A percentile compares a stretch with the other conserved stretches of the same genome.
phyloP scores from a whole-genome alignment of 1,140 invertebrate genomes.

The Dendroctonus ponderosae region DNA sequence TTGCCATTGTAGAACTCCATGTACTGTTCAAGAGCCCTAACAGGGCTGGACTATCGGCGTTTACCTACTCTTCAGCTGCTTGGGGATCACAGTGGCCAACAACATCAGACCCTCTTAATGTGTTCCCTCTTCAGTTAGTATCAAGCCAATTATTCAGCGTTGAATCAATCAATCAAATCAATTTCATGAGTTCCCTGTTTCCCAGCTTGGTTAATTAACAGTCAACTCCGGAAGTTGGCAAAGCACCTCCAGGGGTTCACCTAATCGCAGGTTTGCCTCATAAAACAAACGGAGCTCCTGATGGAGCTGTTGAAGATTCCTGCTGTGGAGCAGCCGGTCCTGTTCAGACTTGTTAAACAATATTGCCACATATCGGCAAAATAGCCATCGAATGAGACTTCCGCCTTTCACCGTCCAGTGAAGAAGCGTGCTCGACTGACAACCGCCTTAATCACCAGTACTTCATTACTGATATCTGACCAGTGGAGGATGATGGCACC shows the following conservation, averaged over 20 bases:
- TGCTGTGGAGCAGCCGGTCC: not conserved
- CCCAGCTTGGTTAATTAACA: too few relatives aligned
- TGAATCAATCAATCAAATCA: too few relatives aligned
- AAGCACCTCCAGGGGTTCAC: too few relatives aligned
- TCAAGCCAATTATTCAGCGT: too few relatives aligned
- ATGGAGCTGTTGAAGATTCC: too few relatives aligned
- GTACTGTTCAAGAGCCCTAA: not conserved
- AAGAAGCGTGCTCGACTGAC: slow-evolving; percentile 32
- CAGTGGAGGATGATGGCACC: slow-evolving; percentile 35
- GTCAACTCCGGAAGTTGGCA: too few relatives aligned
- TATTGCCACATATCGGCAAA: slow-evolving; percentile 17
- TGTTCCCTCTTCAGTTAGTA: too few relatives aligned
- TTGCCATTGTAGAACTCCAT: slow-evolving; percentile 8
- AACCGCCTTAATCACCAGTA: slow-evolving; percentile 20
- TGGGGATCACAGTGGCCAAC: not conserved
- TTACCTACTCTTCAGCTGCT: not conserved
- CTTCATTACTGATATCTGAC: slow-evolving; percentile 32
- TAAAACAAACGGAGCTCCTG: too few relatives aligned
- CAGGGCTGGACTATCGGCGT: slow-evolving; percentile 3
- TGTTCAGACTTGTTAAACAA: not conserved
- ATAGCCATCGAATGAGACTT: slow-evolving; percentile 24
- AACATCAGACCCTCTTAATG: too few relatives aligned
- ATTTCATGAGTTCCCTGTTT: too few relatives aligned
- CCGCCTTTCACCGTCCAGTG: slow-evolving; percentile 38
- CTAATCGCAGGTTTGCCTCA: too few relatives aligned